Evolutionary conservation across 2,113 vertebrate species (phyloP), one percentile per base, ranked within the genome.

Genomic region (Ornithorhynchus anatinus): DNA sequence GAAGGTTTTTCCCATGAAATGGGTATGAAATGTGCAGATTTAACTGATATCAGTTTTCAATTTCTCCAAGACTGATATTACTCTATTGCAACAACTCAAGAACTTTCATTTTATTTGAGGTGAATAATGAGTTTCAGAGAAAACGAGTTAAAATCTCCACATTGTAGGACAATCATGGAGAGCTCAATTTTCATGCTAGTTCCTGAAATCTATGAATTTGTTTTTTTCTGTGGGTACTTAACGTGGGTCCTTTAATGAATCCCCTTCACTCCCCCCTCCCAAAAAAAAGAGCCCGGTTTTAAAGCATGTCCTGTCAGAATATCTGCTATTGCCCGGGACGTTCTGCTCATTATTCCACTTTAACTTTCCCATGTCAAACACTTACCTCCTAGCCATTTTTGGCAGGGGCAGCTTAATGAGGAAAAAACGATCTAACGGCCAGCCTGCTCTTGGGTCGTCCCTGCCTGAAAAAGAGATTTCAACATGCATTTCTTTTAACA

Each of bases 101-200:
- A 4, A 61, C 47, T 8, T 38, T 20, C 45, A 9, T 51, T 79
- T 62, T 69, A 19, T 29, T 6, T 44, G 15, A 59, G 47, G 22
- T 19, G 35, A 38, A 15, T 23, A 33, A 58, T n/a, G 39, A 4
- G 19, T 32, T 45, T 54, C 35, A 44, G 4, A 39, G n/a, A 37
- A 64, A 48, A n/a, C 9, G 14, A 50, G 9, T 64, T 52, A n/a
- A 48, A 50, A 40, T 19, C 13, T 59, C 31, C 62, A n/a, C 7
- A 7, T 19, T 15, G 33, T 15, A 20, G 27, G n/a, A n/a, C 27
- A 37, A 5, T 3, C 13, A 5, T 10, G 19, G 3, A 7, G 36
- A 33, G 20, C 17, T 81, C 23, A 20, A 4, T 50, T 74, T 32
- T 42, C 72, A 47, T 17, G 50, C n/a, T n/a, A n/a, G n/a, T n/a